Evolutionary conservation across 2,888 invertebrate species (phyloP), one percentile per base, ranked within the genome.

Genomic region (Cephus runcator): DNA sequence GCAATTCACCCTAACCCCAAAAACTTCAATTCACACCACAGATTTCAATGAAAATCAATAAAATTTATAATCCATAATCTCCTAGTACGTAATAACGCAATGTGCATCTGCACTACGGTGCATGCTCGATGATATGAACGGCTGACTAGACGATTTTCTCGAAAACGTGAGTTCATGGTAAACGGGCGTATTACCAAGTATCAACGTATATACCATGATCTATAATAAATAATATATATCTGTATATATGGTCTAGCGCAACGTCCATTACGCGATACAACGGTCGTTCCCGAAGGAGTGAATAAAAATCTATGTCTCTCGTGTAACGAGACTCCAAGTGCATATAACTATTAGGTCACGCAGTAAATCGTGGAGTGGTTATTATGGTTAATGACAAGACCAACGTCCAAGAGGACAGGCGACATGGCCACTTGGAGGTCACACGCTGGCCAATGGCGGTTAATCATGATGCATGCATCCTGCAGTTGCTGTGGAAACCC

Each of bases 141-240:
- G 40, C 40, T 23, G 56, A 23, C 15, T 23, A 56, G 56, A 56
- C 56, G 23, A 56, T 56, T 56, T 56, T 56, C 56, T 23, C 56
- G 9, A 9, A 2, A 23, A 56, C 56, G 56, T 56, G 56, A 56
- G 9, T 23, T 9, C 9, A 9, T 76, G 73, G 75, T 82, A 82
- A 84, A 83, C 81, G 79, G 77, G 74, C 74, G 80, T 81, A 82
- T 86, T 83, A 82, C 83, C 82, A 77, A 69, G 73, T 77, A 80
- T 80, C 80, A 81, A 75, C 77, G 69, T 79, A 77, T 75, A 74
- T 79, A 79, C 79, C 74, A 69, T 75, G 35, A 75, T 77, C 71
- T 68, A 77, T 77, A 80, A 73, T 75, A 36, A 33, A 34, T 30
- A 4, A 69, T 36, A 30, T 56, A 68, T 73, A 71, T 73, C 30